Base-by-base conservation (phyloP, 2,797 vertebrate genomes). In the Leptatherina wallacei region DNA sequence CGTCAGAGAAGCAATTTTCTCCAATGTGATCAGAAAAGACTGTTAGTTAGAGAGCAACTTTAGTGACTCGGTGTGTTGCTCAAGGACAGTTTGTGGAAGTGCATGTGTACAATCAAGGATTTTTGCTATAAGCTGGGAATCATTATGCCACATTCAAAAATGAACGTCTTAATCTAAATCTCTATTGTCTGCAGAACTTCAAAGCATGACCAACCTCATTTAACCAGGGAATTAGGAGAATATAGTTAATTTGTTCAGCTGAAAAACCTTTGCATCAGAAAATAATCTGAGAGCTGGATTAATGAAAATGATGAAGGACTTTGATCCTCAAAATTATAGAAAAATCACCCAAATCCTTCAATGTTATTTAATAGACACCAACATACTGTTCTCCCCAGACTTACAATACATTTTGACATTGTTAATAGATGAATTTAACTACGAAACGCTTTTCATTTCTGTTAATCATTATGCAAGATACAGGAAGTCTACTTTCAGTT, bases 271-370 rank as follows among this genome's bases (percentile, higher is more conserved):
- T 56, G 13, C 32, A 14, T 65, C 20, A 40, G 16, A 49, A 68
- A 49, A 47, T 63, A 74, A 77, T 80, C 60, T 7, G 3, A 73
- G 57, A 56, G 47, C 44, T 33, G 47, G 3, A 14, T 16, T 71
- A 57, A 65, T 61, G 14, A 77, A 73, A 71, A 62, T 13, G 20
- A 1, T 59, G 10, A 49, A 22, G n/a, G 33, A 30, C 52, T 78
- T 71, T 69, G 29, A 81, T 77, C 29, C 36, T 61, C 14, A 44
- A 51, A 77, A 71, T 69, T 29, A 70, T 24, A 58, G 9, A 8
- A 75, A 32, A 84, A 69, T 57, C 61, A 55, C 20, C 27, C 44
- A 72, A 77, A 75, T 73, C 35, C 32, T 29, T 11, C 6, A 61
- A 22, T 38, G 20, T 49, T 65, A 44, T 55, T 2, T 66, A 44